Evolutionary conservation across 2,888 invertebrate species (phyloP).

Genomic region (Apoderus coryli): DNA sequence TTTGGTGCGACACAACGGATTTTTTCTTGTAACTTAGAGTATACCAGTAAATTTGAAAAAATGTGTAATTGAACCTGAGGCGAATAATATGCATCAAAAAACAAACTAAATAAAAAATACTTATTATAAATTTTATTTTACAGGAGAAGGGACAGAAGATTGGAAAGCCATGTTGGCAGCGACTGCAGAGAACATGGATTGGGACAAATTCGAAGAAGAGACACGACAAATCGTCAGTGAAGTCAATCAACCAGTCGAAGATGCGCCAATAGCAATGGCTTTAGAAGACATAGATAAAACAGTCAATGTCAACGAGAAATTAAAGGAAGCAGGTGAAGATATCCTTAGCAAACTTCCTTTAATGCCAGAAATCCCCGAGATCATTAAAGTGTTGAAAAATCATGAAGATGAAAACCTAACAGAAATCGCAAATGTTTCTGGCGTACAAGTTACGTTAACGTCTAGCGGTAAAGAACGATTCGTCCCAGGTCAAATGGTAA

Average conservation of each 20-base stretch:
- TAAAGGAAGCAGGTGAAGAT: conserved; percentile 37
- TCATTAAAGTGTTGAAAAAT: conserved; percentile 44
- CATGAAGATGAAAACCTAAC: conserved; percentile 44
- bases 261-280: conserved; percentile 35
- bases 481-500: conserved; percentile 64
- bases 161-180: conserved; percentile 29
- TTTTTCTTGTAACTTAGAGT: too few relatives aligned
- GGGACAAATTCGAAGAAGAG: conserved; percentile 31
- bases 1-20: too few relatives aligned
- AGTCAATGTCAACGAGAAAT: conserved; percentile 43
- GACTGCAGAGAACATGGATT: conserved; percentile 26
- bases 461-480: conserved; percentile 50
- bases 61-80: too few relatives aligned
- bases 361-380: conserved; percentile 45
- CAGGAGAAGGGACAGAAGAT: conserved; percentile 27
- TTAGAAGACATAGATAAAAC: conserved; percentile 43
- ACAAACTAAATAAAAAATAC: too few relatives aligned
- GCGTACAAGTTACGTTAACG: conserved; percentile 35
- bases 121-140: too few relatives aligned
- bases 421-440: conserved; percentile 46
- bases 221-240: conserved; percentile 28
- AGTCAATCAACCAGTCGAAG: conserved; percentile 26
- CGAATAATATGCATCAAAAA: too few relatives aligned
- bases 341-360: conserved; percentile 43
- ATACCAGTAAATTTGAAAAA: too few relatives aligned